Conservation (phyloP, 2,113 vertebrate species). For the Onychostruthus taczanowskii region DNA sequence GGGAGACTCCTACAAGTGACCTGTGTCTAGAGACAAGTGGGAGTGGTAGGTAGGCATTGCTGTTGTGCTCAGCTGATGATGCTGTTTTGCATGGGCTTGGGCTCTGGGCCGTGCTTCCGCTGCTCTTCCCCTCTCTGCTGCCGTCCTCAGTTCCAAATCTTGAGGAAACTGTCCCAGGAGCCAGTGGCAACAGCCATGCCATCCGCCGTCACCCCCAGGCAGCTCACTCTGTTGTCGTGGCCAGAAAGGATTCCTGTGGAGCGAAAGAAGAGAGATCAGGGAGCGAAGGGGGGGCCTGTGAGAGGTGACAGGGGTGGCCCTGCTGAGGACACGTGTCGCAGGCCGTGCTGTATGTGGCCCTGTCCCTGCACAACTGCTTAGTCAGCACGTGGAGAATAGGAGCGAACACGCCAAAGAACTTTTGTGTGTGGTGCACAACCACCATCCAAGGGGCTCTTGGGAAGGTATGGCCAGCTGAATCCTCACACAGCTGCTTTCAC, state of each 20-base stretch:
- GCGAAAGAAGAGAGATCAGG: neutral
- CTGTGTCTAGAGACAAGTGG: conserved; percentile 28
- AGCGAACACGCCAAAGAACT: neutral
- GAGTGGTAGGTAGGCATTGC: conserved; percentile 7
- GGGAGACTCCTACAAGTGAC: conserved; percentile 28
- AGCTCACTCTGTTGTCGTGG: conserved; percentile 97
- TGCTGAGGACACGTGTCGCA: rapidly evolving
- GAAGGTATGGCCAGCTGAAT: neutral
- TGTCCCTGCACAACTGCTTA: rapidly evolving
- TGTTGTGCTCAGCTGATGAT: neutral
- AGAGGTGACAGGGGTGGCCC: neutral
- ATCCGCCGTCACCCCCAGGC: conserved; percentile 88
- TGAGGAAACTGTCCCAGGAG: conserved; percentile 99
- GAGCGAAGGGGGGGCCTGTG: no score
- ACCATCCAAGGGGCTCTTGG: neutral
- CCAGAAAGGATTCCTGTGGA: conserved; percentile 88
- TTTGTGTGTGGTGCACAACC: rapidly evolving
- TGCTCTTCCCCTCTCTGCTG: neutral
- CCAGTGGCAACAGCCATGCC: conserved; percentile 97
- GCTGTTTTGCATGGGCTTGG: neutral
- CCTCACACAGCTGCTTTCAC: no score
- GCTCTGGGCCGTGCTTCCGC: neutral
- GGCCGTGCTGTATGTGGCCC: rapidly evolving
- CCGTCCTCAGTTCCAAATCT: conserved; percentile 90
- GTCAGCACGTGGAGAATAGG: no score